A percentile compares a stretch with the other conserved stretches of the same genome.
phyloP scores from a whole-genome alignment of 2,797 vertebrate species.

The Scomberomorus guttatus region DNA sequence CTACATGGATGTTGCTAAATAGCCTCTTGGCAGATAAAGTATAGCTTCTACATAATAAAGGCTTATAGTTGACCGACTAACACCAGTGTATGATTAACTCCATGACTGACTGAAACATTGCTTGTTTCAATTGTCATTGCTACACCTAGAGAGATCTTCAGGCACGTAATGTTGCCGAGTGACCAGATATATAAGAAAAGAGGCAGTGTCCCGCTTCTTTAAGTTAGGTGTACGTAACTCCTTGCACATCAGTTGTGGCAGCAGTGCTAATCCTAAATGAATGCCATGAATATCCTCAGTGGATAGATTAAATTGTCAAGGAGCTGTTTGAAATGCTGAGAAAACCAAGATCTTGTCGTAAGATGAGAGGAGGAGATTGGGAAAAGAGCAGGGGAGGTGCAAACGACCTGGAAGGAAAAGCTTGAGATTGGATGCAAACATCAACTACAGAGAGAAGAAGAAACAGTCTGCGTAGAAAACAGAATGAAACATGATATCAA shows the following conservation, averaged over 20 bases:
- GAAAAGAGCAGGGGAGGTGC: background rate
- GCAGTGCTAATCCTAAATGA: constrained; percentile 8
- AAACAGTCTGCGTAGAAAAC: background rate
- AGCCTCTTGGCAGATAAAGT: background rate
- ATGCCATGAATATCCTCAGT: background rate
- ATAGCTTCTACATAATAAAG: background rate
- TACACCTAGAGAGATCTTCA: background rate
- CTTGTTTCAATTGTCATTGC: background rate
- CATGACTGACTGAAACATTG: background rate
- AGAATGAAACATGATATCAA: background rate
- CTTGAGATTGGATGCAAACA: constrained; percentile 8
- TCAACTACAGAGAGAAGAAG: no score
- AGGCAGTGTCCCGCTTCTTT: background rate
- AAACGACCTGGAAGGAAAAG: background rate
- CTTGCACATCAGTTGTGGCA: background rate
- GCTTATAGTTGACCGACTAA: background rate
- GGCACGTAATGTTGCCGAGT: background rate
- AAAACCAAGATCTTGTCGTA: constrained; percentile 1
- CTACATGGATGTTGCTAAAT: constrained; percentile 14
- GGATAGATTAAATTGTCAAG: constrained; percentile 16
- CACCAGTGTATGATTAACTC: background rate
- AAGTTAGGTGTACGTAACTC: constrained; percentile 10
- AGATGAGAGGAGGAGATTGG: background rate
- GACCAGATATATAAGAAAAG: background rate
- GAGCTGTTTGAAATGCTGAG: background rate